Conservation (phyloP, 30 jellyfish, hydroid and myxozoan genomes). For the Hydra vulgaris region DNA sequence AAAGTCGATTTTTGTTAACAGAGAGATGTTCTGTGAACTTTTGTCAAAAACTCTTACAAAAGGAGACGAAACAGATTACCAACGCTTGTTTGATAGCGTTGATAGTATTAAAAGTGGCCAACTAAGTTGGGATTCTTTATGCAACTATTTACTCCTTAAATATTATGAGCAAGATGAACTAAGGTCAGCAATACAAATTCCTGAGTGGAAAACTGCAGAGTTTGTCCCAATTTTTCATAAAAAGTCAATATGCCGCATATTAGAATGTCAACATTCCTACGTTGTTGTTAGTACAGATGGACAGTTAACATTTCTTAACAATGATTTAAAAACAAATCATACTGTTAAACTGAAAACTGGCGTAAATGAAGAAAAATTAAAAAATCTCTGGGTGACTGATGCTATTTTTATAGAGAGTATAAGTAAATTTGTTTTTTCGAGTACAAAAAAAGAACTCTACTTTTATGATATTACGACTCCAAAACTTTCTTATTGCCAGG, state of each 20-base stretch:
- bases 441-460: slow-evolving; percentile 70
- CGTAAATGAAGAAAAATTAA: slow-evolving; percentile 62
- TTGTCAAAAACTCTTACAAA: slow-evolving; percentile 37
- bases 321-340: slow-evolving; percentile 27
- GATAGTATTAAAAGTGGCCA: slow-evolving; percentile 63
- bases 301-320: slow-evolving; percentile 50
- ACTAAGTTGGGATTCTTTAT: slow-evolving; percentile 80
- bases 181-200: slow-evolving; percentile 57
- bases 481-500: slow-evolving; percentile 61
- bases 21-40: slow-evolving; percentile 59
- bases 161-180: slow-evolving; percentile 78
- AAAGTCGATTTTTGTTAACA: slow-evolving; percentile 12
- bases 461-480: slow-evolving; percentile 61
- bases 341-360: slow-evolving; percentile 53
- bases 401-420: slow-evolving; percentile 50
- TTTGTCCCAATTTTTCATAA: slow-evolving; percentile 56
- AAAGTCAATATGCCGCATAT: slow-evolving; percentile 35
- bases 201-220: slow-evolving; percentile 79
- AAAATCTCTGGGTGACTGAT: slow-evolving; percentile 90
- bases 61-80: slow-evolving; percentile 62
- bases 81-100: slow-evolving; percentile 64
- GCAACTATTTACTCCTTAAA: slow-evolving; percentile 63
- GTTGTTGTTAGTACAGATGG: slow-evolving; percentile 82
- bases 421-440: slow-evolving; percentile 60
- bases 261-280: slow-evolving; percentile 29